Evolutionary conservation across 1,140 invertebrate genomes (phyloP), one percentile per base, ranked within the genome.

Genomic region (Zaprionus capensis): DNA sequence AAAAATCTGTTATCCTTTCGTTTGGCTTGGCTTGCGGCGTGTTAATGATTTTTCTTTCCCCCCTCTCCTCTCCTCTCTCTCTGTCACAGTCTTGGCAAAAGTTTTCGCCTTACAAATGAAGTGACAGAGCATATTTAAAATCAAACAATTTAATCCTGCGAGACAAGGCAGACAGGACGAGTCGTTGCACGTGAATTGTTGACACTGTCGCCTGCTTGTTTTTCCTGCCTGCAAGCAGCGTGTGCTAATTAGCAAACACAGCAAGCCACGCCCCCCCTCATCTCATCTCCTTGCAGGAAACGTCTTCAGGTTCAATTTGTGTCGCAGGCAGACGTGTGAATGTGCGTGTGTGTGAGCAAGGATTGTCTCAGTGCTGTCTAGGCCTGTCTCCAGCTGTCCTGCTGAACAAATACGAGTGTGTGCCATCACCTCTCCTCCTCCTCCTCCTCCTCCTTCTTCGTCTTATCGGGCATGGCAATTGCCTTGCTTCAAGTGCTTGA

Each of bases 1-100:
- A 92, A 92, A 88, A 92, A 92, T 92, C 91, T 92, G 91, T 92
- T 92, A 92, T 92, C 91, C 91, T 92, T 92, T 91, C 85, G 85
- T 90, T 90, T 83, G 84, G 87, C 87, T 91, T 81, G 74, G 83
- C 91, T 92, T 92, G 87, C 91, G 91, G 91, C 91, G 91, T 92
- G 91, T 91, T 92, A 92, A 92, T 92, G 91, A 92, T 92, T 92
- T 92, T 92, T 88, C 75, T 72, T 69, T 66, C 24, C 2, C 2
- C 36, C 6, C 5, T 38, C 61, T 26, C 2, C 26, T 22, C 4
- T 20, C 36, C 28, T 22, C n/a, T 58, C 14, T 22, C 24, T 59
- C 22, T 41, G 22, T 44, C n/a, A n/a, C 12, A 7, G 17, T 64
- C 41, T 46, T 64, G 17, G 57, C 38, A 44, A 79, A 82, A 82